Evolutionary conservation across 2,888 invertebrate species (phyloP).

Genomic region (Chrysodeixis includens): DNA sequence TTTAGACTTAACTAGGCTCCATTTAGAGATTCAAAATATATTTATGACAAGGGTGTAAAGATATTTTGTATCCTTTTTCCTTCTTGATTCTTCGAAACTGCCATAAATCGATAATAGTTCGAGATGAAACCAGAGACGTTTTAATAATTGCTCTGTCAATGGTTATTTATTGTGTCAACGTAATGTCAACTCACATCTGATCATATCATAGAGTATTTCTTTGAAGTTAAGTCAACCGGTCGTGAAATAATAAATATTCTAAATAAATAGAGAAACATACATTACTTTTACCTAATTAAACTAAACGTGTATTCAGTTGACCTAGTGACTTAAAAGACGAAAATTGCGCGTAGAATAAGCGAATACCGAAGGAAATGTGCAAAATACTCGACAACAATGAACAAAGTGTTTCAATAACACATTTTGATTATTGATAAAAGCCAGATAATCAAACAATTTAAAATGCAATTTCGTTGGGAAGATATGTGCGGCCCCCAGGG

Average conservation of each 20-base stretch:
- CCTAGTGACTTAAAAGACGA: background rate
- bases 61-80: too few relatives aligned
- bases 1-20: too few relatives aligned
- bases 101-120: too few relatives aligned
- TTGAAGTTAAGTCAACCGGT: background rate
- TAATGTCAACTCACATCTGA: background rate
- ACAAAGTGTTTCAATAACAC: constrained; percentile 4
- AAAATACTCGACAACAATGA: background rate
- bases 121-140: too few relatives aligned
- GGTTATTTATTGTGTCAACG: too few relatives aligned
- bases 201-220: constrained; percentile 4
- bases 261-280: background rate
- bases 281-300: background rate
- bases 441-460: constrained; percentile 48
- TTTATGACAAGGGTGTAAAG: too few relatives aligned
- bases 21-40: too few relatives aligned
- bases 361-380: background rate
- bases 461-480: constrained; percentile 92
- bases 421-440: background rate
- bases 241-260: background rate
- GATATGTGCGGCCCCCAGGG: constrained; percentile 93
- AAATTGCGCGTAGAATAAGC: background rate
- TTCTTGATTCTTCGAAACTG: too few relatives aligned
- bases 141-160: too few relatives aligned
- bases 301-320: background rate